A percentile compares a stretch with the other conserved stretches of the same genome.
These are phyloP conservation scores for Agriopis leucophaearia DNA, from an alignment of 2,888 invertebrate species.

Conservation along the genomic window DNA sequence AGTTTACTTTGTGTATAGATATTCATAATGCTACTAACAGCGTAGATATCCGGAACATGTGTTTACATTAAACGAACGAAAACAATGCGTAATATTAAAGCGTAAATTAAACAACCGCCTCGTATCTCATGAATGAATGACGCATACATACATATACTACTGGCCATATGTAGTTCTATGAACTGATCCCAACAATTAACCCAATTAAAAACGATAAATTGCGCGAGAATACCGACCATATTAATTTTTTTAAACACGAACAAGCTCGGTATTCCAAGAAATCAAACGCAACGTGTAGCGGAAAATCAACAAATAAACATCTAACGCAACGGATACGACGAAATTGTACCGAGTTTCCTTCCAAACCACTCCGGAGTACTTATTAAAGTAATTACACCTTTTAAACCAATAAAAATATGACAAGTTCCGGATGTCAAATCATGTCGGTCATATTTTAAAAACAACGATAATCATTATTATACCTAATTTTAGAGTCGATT, in stretches of 20 bases:
- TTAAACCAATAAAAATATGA: conserved; percentile 63
- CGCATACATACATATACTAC: conserved; percentile 49
- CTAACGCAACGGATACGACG: conserved; percentile 57
- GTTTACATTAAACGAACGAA: conserved; percentile 38
- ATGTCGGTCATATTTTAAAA: conserved; percentile 75
- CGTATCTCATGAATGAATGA: conserved; percentile 50
- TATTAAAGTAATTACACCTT: conserved; percentile 59
- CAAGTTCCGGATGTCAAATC: conserved; percentile 76
- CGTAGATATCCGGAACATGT: conserved; percentile 30
- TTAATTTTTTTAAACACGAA: conserved; percentile 53
- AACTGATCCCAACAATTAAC: conserved; percentile 75
- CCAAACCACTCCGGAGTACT: conserved; percentile 53
- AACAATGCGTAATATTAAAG: conserved; percentile 45
- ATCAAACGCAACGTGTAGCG: conserved; percentile 46
- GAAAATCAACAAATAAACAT: conserved; percentile 52
- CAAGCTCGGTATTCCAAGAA: conserved; percentile 51
- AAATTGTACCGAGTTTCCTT: conserved; percentile 58
- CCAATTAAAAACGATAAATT: conserved; percentile 70
- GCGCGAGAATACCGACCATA: conserved; percentile 54
- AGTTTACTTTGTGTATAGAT: conserved; percentile 7
- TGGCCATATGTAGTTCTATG: conserved; percentile 60
- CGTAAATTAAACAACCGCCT: conserved; percentile 39
- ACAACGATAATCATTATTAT: conserved; percentile 82
- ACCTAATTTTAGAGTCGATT: conserved; percentile 79
- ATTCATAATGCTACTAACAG: conserved; percentile 1